phyloP scores from a whole-genome alignment of 2,888 invertebrate species.

The Neelides folsomi region DNA sequence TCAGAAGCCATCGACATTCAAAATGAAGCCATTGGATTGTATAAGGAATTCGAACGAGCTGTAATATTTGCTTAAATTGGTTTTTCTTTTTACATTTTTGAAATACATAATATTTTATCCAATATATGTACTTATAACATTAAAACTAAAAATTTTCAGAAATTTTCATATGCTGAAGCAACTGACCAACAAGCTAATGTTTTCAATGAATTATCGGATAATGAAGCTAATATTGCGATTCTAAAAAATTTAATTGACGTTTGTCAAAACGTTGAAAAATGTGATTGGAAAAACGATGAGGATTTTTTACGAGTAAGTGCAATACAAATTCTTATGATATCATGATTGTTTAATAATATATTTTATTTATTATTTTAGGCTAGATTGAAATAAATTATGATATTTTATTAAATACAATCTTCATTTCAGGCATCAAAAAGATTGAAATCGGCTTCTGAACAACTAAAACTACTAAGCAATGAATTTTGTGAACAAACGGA shows the following conservation, averaged over 20 bases:
- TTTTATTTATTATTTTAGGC: not conserved
- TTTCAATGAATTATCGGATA: constrained; percentile 10
- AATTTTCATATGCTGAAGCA: constrained; percentile 13
- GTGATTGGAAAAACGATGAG: constrained; percentile 13
- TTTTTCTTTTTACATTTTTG: not conserved
- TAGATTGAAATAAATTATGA: not conserved
- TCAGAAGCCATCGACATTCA: constrained; percentile 18
- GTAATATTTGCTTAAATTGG: constrained; percentile 8
- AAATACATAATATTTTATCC: not conserved
- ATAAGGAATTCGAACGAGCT: constrained; percentile 11
- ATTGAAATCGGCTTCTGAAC: constrained; percentile 9
- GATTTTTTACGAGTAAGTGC: no score
- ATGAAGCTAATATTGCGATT: constrained; percentile 13
- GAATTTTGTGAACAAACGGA: constrained; percentile 4
- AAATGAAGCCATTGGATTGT: constrained; percentile 9
- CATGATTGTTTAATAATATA: no score
- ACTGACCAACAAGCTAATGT: constrained; percentile 17
- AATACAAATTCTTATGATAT: no score
- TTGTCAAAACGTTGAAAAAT: constrained; percentile 22
- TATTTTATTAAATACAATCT: constrained; percentile 1
- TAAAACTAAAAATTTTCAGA: constrained; percentile 13
- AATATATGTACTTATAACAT: not conserved
- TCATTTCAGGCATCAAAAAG: constrained; percentile 16
- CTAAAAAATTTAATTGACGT: constrained; percentile 17
- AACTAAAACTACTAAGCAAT: constrained; percentile 3